phyloP scores from a whole-genome alignment of 2,113 vertebrate genomes.

The Rhabdornis inornatus region DNA sequence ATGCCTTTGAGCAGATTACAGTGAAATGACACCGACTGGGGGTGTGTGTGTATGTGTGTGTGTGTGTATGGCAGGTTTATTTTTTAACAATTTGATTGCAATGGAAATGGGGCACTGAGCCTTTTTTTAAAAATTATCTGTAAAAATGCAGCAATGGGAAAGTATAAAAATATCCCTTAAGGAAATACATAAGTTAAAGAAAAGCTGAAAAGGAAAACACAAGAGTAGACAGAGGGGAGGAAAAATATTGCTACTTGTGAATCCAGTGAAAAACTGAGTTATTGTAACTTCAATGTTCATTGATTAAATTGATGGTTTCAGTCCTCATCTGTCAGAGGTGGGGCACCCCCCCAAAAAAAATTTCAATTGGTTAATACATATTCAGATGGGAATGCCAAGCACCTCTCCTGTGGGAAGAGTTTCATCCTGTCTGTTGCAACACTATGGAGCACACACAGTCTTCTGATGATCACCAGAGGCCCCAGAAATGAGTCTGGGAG shows the following conservation, averaged over 20 bases:
- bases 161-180: background rate
- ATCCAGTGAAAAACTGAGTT: background rate
- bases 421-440: background rate
- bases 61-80: background rate
- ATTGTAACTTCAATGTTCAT: background rate
- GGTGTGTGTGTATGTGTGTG: accelerated
- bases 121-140: background rate
- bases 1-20: background rate
- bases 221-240: background rate
- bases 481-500: background rate
- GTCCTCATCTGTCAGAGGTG: background rate
- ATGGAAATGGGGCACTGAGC: background rate
- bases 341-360: background rate
- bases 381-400: background rate
- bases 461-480: background rate
- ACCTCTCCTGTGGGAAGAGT: too few species aligned
- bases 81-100: background rate
- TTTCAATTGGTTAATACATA: background rate
- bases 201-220: background rate
- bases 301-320: background rate
- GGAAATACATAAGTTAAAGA: background rate
- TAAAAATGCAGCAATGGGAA: background rate
- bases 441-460: too few species aligned
- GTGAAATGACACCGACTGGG: background rate
- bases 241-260: background rate